Percentiles rank a stretch among this genome's conserved stretches.
These are phyloP conservation scores for Ia io DNA, from an alignment of 2,113 vertebrate genomes.

Conservation along the genomic window DNA sequence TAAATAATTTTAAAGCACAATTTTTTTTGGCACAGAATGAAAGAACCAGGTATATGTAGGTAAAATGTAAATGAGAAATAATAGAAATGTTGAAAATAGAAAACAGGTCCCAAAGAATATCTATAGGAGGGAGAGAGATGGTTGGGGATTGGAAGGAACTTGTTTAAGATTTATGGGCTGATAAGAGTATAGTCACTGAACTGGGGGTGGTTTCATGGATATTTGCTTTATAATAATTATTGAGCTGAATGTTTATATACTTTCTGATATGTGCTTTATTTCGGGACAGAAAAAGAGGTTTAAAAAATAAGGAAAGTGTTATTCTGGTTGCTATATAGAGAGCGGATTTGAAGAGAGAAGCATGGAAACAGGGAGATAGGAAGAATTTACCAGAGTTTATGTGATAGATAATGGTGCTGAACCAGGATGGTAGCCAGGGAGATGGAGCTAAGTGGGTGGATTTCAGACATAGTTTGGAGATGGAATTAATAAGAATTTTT, in stretches of 20 bases:
- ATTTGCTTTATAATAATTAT: background rate
- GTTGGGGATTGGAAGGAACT: background rate
- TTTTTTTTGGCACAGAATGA: background rate
- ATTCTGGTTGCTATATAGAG: background rate
- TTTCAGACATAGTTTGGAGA: background rate
- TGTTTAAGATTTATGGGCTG: background rate
- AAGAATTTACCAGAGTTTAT: background rate
- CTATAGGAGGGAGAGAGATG: background rate
- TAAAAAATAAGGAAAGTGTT: background rate
- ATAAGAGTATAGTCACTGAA: background rate
- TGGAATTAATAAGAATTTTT: background rate
- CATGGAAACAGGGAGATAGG: background rate
- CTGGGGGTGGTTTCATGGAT: background rate
- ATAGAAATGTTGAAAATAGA: background rate
- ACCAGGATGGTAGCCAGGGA: background rate
- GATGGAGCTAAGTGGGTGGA: background rate
- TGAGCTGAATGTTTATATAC: background rate
- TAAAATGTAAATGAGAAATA: background rate
- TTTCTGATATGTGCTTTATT: background rate
- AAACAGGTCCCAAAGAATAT: background rate
- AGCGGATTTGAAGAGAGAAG: background rate
- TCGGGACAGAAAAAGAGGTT: background rate
- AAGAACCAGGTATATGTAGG: background rate
- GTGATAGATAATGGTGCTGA: background rate
- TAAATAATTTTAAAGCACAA: background rate